These are phyloP conservation scores for Lipotes vexillifer DNA, from an alignment of 2,113 vertebrate species.

Conservation along the genomic window DNA sequence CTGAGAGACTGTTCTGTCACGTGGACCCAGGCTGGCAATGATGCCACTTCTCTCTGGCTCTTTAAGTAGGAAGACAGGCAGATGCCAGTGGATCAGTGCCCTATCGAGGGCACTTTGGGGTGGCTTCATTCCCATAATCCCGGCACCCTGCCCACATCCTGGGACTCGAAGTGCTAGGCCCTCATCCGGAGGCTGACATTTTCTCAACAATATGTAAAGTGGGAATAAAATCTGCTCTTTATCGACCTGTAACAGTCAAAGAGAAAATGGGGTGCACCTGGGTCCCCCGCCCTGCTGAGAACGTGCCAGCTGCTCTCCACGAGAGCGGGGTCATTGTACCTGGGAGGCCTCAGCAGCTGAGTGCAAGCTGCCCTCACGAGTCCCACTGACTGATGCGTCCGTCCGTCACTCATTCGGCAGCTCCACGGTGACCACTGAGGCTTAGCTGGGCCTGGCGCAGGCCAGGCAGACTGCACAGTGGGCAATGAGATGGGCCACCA, in stretches of 20 bases:
- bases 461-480: fast-evolving
- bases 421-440: fast-evolving
- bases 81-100: fast-evolving
- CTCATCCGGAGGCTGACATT: fast-evolving
- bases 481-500: fast-evolving
- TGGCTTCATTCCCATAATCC: fast-evolving
- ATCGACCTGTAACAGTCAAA: fast-evolving
- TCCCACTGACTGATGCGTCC: fast-evolving
- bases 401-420: fast-evolving
- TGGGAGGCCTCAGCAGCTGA: fast-evolving
- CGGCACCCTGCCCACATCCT: fast-evolving
- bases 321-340: fast-evolving
- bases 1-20: no score
- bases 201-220: fast-evolving
- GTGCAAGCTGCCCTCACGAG: fast-evolving
- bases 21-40: fast-evolving
- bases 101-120: fast-evolving
- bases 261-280: not conserved
- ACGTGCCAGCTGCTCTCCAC: fast-evolving
- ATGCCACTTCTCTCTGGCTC: not conserved
- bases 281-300: fast-evolving
- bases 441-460: not conserved
- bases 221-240: not conserved
- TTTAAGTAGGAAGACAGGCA: not conserved
- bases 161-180: fast-evolving